Evolutionary conservation across 1,140 invertebrate genomes (phyloP).

Genomic region (Euura lappo): DNA sequence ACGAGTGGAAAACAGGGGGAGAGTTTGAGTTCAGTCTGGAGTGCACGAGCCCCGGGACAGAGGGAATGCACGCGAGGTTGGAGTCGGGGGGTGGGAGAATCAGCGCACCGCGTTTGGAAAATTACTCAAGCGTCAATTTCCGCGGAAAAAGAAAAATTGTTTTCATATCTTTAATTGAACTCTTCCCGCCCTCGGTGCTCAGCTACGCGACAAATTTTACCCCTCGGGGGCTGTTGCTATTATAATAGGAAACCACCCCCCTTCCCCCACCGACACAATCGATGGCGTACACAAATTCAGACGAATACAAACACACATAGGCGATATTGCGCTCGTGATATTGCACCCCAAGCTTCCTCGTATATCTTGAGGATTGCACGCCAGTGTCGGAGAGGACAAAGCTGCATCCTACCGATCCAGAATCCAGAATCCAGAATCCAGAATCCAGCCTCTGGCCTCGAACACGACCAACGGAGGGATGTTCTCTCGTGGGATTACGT

Average conservation of each 20-base stretch:
- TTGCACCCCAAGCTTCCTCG: not conserved
- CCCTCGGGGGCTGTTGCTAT: not conserved
- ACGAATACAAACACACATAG: conserved; percentile 1
- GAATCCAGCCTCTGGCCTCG: not conserved
- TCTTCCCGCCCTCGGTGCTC: not conserved
- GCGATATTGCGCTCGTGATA: conserved; percentile 5
- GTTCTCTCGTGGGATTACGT: not conserved
- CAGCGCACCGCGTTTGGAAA: not conserved
- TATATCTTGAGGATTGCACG: conserved; percentile 5
- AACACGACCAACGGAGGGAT: no score
- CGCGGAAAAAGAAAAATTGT: not conserved
- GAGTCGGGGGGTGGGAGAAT: not conserved
- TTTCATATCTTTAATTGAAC: conserved; percentile 7
- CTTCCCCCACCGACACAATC: not conserved
- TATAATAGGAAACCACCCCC: no score
- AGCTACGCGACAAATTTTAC: not conserved
- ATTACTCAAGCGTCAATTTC: not conserved
- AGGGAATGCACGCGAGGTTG: not conserved
- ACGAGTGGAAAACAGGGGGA: no score
- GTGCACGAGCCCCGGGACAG: not conserved
- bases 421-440: no score
- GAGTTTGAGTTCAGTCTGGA: not conserved
- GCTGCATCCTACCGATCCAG: not conserved
- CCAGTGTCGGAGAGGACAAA: not conserved
- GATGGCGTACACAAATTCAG: conserved; percentile 2